phyloP scores from a whole-genome alignment of 1,140 invertebrate species.

The Pogonognathellus flavescens region DNA sequence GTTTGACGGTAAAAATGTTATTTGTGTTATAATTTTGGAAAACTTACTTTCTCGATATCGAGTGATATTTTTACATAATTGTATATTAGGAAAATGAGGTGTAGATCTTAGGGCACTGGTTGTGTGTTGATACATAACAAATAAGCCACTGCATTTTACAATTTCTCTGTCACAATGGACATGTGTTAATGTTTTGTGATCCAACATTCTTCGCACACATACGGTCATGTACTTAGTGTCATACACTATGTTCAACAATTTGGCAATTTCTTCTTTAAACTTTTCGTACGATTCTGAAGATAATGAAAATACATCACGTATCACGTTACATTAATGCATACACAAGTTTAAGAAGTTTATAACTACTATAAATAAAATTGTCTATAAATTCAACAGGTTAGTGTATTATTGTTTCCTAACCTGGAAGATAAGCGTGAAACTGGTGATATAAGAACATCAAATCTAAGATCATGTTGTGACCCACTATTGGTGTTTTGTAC shows the following conservation, averaged over 20 bases:
- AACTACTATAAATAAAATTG: too few species aligned
- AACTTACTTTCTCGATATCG: background rate
- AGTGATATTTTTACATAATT: background rate
- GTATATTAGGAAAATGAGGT: constrained; percentile 18
- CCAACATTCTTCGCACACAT: constrained; percentile 37
- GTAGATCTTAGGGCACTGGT: background rate
- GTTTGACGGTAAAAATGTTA: background rate
- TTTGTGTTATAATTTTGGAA: background rate
- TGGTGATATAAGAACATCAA: constrained; percentile 51
- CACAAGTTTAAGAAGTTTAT: too few species aligned
- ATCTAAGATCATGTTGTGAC: constrained; percentile 54
- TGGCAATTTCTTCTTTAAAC: constrained; percentile 46
- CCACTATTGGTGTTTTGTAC: constrained; percentile 48
- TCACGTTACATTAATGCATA: too few species aligned
- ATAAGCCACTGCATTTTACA: constrained; percentile 47
- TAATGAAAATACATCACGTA: too few species aligned
- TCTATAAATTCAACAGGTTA: too few species aligned
- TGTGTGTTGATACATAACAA: constrained; percentile 47
- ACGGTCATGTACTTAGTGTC: constrained; percentile 56
- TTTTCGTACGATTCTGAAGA: constrained; percentile 52
- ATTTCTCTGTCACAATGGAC: constrained; percentile 28
- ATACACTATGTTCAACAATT: constrained; percentile 39
- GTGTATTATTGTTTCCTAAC: background rate
- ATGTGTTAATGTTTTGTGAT: constrained; percentile 44
- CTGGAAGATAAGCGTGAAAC: constrained; percentile 50